Conservation (phyloP, 2,888 invertebrate genomes). For the Leptopilina myrica region DNA sequence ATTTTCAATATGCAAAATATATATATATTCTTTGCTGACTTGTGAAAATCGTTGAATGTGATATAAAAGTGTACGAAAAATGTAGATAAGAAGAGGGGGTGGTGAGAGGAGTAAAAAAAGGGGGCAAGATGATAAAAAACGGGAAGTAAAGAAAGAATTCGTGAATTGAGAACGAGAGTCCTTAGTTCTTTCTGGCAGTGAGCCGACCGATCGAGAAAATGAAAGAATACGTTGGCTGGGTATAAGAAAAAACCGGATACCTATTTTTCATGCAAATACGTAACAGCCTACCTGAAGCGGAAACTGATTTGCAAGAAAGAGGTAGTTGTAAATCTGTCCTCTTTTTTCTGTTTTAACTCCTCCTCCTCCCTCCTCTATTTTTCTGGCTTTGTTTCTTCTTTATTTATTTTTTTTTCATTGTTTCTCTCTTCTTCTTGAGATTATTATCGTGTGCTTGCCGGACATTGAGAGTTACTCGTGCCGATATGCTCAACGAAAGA, state of each 20-base stretch:
- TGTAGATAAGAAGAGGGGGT: slow-evolving; percentile 41
- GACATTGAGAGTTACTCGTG: slow-evolving; percentile 35
- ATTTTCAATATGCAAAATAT: slow-evolving; percentile 60
- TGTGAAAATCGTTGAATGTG: slow-evolving; percentile 49
- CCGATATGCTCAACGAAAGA: slow-evolving; percentile 27
- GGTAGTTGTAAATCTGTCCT: slow-evolving; percentile 28
- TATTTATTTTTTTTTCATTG: background rate
- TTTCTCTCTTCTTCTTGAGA: slow-evolving; percentile 5
- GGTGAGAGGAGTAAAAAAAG: background rate
- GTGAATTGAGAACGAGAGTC: slow-evolving; percentile 49
- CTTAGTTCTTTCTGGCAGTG: slow-evolving; percentile 57
- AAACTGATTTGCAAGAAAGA: slow-evolving; percentile 30
- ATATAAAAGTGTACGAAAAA: slow-evolving; percentile 45
- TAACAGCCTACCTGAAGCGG: slow-evolving; percentile 32
- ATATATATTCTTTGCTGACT: background rate
- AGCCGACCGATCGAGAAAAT: slow-evolving; percentile 47
- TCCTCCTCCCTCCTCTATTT: background rate
- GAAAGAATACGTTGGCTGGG: slow-evolving; percentile 47
- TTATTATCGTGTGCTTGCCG: slow-evolving; percentile 21
- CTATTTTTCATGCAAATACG: slow-evolving; percentile 53
- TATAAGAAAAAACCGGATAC: slow-evolving; percentile 50
- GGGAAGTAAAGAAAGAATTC: background rate
- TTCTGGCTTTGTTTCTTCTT: background rate
- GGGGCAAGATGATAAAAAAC: slow-evolving; percentile 24
- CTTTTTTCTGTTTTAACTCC: background rate